Conservation (phyloP, 2,888 invertebrate genomes). For the Margaritifera margaritifera region DNA sequence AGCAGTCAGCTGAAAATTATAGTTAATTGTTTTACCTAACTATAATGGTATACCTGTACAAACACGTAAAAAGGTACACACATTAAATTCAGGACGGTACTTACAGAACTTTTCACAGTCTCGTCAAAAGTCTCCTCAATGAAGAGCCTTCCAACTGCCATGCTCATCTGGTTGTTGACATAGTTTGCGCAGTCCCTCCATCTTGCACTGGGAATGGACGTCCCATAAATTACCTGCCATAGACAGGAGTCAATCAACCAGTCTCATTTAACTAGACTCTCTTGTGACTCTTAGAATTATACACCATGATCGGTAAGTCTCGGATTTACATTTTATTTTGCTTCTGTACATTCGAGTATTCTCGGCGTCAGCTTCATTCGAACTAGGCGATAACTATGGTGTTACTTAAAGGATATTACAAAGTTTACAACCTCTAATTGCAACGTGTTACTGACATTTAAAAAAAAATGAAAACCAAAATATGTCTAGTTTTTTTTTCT, state of each 20-base stretch:
- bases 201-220: conserved; percentile 80
- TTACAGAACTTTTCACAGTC: conserved; percentile 84
- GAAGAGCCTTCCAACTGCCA: conserved; percentile 93
- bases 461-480: no score
- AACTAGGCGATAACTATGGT: no score
- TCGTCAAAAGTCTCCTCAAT: conserved; percentile 91
- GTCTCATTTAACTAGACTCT: neutral
- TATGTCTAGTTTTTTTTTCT: no score
- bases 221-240: conserved; percentile 65
- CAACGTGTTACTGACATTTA: no score
- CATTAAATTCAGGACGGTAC: conserved; percentile 8
- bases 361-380: no score
- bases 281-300: no score
- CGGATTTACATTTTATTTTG: no score
- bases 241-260: conserved; percentile 24
- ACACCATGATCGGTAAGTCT: no score
- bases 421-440: no score
- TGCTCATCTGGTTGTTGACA: conserved; percentile 88
- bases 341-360: no score
- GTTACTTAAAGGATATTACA: no score
- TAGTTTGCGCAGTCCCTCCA: conserved; percentile 93
- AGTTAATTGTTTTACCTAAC: neutral
- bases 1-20: no score
- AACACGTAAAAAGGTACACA: conserved; percentile 3
- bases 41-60: neutral